phyloP scores from a whole-genome alignment of 2,113 vertebrate genomes.

The Corapipo altera region DNA sequence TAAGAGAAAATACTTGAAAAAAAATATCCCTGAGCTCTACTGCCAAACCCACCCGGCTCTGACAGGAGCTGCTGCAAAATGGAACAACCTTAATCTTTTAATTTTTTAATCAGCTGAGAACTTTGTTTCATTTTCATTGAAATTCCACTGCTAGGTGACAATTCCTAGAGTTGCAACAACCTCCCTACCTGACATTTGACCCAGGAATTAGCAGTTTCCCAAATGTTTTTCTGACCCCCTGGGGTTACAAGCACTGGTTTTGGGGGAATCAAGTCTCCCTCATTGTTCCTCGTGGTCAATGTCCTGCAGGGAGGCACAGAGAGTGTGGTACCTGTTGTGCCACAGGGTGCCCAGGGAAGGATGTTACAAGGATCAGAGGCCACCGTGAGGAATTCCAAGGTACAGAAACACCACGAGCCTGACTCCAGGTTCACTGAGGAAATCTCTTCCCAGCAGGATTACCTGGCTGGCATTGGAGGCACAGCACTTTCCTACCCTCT shows the following conservation, averaged over 20 bases:
- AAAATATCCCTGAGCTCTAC: background rate
- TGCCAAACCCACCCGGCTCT: background rate
- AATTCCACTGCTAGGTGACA: background rate
- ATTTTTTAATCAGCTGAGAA: background rate
- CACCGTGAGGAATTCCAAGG: background rate
- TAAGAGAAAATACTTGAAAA: background rate
- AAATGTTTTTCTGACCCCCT: background rate
- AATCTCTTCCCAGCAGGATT: background rate
- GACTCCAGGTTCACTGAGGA: background rate
- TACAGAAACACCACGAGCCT: fast-evolving
- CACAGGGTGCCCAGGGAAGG: background rate
- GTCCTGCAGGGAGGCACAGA: background rate
- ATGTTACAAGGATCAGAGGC: background rate
- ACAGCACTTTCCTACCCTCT: background rate
- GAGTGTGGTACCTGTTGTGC: background rate
- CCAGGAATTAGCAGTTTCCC: background rate
- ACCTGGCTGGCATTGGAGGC: background rate
- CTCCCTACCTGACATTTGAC: background rate
- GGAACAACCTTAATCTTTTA: background rate
- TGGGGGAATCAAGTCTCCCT: background rate
- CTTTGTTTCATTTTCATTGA: background rate
- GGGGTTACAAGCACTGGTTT: background rate
- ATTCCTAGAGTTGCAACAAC: background rate
- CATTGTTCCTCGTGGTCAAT: fast-evolving
- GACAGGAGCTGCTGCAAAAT: background rate